Evolutionary conservation across 2,797 vertebrate species (phyloP).

Genomic region (Fundulus diaphanus): DNA sequence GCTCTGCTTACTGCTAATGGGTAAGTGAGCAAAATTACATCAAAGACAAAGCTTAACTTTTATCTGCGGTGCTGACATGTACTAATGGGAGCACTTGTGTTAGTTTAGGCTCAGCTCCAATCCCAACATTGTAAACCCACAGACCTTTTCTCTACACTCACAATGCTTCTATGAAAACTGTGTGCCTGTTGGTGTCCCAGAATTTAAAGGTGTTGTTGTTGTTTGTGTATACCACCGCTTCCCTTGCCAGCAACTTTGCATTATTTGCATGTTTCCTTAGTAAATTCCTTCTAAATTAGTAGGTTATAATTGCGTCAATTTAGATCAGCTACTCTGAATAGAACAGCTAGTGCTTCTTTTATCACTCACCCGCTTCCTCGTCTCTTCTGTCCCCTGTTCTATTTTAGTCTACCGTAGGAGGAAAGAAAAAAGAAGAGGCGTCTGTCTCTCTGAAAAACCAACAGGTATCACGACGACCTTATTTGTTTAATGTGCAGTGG

Average conservation of each 20-base stretch:
- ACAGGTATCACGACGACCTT: conserved; percentile 42
- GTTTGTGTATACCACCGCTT: neutral
- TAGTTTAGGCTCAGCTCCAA: neutral
- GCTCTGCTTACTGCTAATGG: conserved; percentile 57
- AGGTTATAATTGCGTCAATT: neutral
- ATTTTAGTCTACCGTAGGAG: conserved; percentile 61
- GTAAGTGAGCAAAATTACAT: conserved; percentile 39
- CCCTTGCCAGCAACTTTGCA: neutral
- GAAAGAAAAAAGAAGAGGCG: conserved; percentile 20
- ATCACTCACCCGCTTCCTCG: conserved; percentile 18
- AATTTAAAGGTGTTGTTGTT: neutral
- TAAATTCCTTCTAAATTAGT: too few relatives aligned
- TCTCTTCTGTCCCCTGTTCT: neutral
- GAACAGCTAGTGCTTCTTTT: neutral
- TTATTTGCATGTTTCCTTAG: conserved; percentile 1
- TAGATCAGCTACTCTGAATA: conserved; percentile 11
- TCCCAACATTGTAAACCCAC: neutral
- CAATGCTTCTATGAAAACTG: neutral
- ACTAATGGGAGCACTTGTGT: neutral
- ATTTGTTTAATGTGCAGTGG: neutral
- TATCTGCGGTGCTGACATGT: neutral
- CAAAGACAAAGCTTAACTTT: neutral
- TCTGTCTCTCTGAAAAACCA: conserved; percentile 27
- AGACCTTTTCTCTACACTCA: neutral
- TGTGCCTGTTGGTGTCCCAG: neutral